Evolutionary conservation across 2,113 vertebrate genomes (phyloP).

Genomic region (Brevimyrus niger): DNA sequence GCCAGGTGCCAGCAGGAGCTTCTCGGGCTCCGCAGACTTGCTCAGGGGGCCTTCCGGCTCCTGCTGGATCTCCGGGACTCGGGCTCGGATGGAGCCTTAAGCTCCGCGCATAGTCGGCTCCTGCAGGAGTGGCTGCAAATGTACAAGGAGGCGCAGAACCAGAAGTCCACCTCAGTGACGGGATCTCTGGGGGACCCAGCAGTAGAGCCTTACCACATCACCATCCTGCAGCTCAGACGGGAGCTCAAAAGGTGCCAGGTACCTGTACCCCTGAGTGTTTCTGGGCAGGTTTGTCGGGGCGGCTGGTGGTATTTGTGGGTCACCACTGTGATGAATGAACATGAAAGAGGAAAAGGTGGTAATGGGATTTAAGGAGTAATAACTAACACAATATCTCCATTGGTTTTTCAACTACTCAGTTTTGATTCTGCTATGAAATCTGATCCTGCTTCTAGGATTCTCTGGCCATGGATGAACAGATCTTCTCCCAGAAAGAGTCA

Average conservation of each 20-base stretch:
- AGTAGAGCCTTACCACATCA: slow-evolving; percentile 51
- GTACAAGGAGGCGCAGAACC: slow-evolving; percentile 54
- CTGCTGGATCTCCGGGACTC: slow-evolving; percentile 57
- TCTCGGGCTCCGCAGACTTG: slow-evolving; percentile 59
- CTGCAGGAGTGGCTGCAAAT: slow-evolving; percentile 69
- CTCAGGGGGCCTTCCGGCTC: slow-evolving; percentile 67
- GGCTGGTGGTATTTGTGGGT: not conserved
- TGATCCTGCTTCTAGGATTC: slow-evolving; percentile 56
- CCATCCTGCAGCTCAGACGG: slow-evolving; percentile 63
- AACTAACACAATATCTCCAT: not conserved
- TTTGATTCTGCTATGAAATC: not conserved
- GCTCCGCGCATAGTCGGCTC: slow-evolving; percentile 31
- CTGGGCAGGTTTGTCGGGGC: not conserved
- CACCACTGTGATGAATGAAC: not conserved
- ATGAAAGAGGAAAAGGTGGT: not conserved
- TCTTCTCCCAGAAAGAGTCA: slow-evolving; percentile 61
- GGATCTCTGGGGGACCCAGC: slow-evolving; percentile 34
- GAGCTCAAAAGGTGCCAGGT: slow-evolving; percentile 76
- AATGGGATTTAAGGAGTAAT: not conserved
- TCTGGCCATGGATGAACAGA: slow-evolving; percentile 54
- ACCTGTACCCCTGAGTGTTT: not conserved
- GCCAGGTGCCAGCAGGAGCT: slow-evolving; percentile 50
- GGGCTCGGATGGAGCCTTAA: slow-evolving; percentile 49
- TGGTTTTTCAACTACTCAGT: not conserved
- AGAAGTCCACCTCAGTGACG: slow-evolving; percentile 23